Conservation (phyloP, 2,888 invertebrate species). For the Merodon equestris region DNA sequence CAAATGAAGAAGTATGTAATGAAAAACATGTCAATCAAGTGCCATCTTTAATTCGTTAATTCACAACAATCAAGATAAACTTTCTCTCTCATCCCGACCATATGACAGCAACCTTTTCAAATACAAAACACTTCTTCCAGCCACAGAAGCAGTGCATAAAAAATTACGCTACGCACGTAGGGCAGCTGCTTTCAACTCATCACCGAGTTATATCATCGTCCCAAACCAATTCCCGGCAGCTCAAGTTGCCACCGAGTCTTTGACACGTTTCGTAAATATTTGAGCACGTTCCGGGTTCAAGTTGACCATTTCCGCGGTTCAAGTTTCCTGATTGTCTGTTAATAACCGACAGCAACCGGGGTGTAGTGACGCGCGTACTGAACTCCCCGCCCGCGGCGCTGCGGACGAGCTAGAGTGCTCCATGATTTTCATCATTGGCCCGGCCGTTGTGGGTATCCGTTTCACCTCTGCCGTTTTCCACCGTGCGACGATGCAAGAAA, state of each 20-base stretch:
- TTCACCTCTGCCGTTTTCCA: slow-evolving; percentile 47
- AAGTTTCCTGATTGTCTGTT: slow-evolving; percentile 65
- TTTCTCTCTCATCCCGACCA: slow-evolving; percentile 15
- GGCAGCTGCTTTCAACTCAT: neutral
- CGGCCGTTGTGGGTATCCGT: slow-evolving; percentile 28
- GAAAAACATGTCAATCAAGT: slow-evolving; percentile 65
- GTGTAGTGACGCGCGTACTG: slow-evolving; percentile 8
- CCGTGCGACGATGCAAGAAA: slow-evolving; percentile 28
- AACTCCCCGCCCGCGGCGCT: neutral
- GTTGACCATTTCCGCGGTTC: slow-evolving; percentile 69
- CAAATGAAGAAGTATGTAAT: slow-evolving; percentile 42
- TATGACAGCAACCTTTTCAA: neutral
- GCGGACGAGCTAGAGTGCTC: neutral
- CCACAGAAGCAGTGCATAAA: slow-evolving; percentile 11
- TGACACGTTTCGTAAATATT: slow-evolving; percentile 78
- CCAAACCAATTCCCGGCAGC: slow-evolving; percentile 4
- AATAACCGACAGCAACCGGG: slow-evolving; percentile 44
- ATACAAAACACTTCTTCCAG: slow-evolving; percentile 26
- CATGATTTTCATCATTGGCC: slow-evolving; percentile 32
- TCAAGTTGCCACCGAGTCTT: slow-evolving; percentile 70
- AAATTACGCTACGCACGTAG: neutral
- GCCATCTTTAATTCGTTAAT: slow-evolving; percentile 56
- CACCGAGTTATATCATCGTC: slow-evolving; percentile 34
- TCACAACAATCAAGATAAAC: slow-evolving; percentile 39
- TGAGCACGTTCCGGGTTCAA: slow-evolving; percentile 74